Conservation (phyloP, 2,797 vertebrate species). For the Chelidonichthys spinosus region DNA sequence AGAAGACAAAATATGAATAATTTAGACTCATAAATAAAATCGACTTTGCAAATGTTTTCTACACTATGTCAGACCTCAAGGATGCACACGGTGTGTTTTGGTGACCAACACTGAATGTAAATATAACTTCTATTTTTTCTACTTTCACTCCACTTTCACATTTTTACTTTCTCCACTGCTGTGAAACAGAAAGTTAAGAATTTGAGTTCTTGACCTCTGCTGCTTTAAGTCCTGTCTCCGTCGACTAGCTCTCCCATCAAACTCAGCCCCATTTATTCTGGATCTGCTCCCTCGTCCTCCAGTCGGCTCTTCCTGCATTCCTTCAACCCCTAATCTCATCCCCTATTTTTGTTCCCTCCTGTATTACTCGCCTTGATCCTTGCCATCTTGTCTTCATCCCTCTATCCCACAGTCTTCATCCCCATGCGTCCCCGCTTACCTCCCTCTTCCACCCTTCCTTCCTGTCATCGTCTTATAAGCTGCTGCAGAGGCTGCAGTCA, state of each 20-base stretch:
- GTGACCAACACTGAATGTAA: neutral
- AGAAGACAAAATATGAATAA: neutral
- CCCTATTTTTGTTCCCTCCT: constrained; percentile 29
- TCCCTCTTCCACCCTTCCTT: constrained; percentile 24
- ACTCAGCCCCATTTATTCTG: constrained; percentile 5
- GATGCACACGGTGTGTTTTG: neutral
- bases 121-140: neutral
- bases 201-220: constrained; percentile 11
- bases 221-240: neutral
- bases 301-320: constrained; percentile 23
- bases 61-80: neutral
- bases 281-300: constrained; percentile 15
- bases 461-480: constrained; percentile 44
- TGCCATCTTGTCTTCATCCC: constrained; percentile 43
- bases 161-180: constrained; percentile 10
- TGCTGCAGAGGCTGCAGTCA: constrained; percentile 27
- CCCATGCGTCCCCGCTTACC: constrained; percentile 12
- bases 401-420: constrained; percentile 29
- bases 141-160: neutral
- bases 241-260: constrained; percentile 13
- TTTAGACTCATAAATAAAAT: neutral
- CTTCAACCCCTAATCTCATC: constrained; percentile 33
- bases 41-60: neutral
- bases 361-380: constrained; percentile 35
- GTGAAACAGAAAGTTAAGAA: neutral